Conservation (phyloP, 2,113 vertebrate species). For the Halichoeres trimaculatus region DNA sequence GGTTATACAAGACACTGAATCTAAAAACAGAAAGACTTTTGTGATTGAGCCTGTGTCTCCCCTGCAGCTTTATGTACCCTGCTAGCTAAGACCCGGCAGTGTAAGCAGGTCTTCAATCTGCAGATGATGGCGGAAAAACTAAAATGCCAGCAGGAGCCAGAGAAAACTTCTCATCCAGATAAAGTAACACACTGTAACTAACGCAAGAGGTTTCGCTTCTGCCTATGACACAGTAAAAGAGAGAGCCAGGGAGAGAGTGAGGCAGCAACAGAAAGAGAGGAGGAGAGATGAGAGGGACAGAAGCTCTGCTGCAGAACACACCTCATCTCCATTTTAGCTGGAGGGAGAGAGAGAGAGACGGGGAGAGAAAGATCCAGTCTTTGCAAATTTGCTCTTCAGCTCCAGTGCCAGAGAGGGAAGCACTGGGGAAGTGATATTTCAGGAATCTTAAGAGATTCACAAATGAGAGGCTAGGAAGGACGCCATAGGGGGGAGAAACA, state of each 20-base stretch:
- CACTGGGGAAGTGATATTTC: conserved; percentile 66
- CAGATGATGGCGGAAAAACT: conserved; percentile 8
- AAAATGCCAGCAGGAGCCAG: conserved; percentile 15
- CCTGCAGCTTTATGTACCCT: conserved; percentile 1
- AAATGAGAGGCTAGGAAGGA: conserved; percentile 45
- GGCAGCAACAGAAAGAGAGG: conserved; percentile 50
- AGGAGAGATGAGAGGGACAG: conserved; percentile 61
- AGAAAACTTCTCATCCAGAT: conserved; percentile 46
- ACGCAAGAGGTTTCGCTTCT: conserved; percentile 39
- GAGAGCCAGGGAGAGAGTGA: conserved; percentile 33
- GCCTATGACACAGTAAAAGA: conserved; percentile 41
- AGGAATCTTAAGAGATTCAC: conserved; percentile 61
- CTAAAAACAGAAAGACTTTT: neutral
- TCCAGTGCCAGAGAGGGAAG: conserved; percentile 52
- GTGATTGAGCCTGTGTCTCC: neutral
- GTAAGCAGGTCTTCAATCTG: conserved; percentile 17
- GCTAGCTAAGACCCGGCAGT: conserved; percentile 4
- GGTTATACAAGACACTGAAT: neutral
- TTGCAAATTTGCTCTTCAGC: conserved; percentile 60
- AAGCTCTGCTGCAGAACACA: conserved; percentile 76
- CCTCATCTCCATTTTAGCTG: conserved; percentile 75
- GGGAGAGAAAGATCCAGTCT: conserved; percentile 30
- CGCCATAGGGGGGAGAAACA: conserved; percentile 6
- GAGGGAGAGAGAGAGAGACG: conserved; percentile 46
- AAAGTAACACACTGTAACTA: conserved; percentile 34